Evolutionary conservation across 2,888 invertebrate genomes (phyloP).

Genomic region (Latrodectus elegans): DNA sequence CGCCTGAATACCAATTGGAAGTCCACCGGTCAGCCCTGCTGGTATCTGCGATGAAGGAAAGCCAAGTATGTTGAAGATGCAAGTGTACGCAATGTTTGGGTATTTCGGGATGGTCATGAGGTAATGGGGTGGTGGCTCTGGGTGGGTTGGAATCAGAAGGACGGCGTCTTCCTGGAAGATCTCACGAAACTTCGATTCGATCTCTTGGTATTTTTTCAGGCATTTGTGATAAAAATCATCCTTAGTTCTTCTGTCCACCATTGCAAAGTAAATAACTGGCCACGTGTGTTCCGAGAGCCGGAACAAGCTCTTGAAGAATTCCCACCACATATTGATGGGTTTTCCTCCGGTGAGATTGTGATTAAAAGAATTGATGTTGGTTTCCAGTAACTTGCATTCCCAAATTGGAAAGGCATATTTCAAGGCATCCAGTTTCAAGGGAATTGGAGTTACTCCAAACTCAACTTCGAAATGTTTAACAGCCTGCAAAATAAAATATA

Average conservation of each 20-base stretch:
- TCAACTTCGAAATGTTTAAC: conserved; percentile 37
- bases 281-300: conserved; percentile 41
- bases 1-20: conserved; percentile 87
- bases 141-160: conserved; percentile 41
- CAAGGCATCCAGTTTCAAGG: conserved; percentile 19
- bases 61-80: conserved; percentile 89
- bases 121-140: conserved; percentile 52
- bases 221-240: conserved; percentile 40
- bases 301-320: conserved; percentile 48
- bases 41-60: conserved; percentile 91
- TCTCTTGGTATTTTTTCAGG: conserved; percentile 14
- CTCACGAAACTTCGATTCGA: conserved; percentile 76
- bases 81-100: conserved; percentile 90
- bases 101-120: conserved; percentile 80
- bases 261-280: conserved; percentile 38
- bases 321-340: conserved; percentile 17
- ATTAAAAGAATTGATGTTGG: background rate
- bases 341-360: background rate
- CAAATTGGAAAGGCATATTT: conserved; percentile 38
- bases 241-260: conserved; percentile 2
- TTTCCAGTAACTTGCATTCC: conserved; percentile 49
- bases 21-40: conserved; percentile 82
- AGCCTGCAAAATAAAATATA: conserved; percentile 13
- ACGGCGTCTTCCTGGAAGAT: conserved; percentile 84
- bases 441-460: conserved; percentile 73